Percentiles rank a stretch among this genome's conserved stretches.
phyloP scores from a whole-genome alignment of 2,888 invertebrate species.

The Plagodis pulveraria region DNA sequence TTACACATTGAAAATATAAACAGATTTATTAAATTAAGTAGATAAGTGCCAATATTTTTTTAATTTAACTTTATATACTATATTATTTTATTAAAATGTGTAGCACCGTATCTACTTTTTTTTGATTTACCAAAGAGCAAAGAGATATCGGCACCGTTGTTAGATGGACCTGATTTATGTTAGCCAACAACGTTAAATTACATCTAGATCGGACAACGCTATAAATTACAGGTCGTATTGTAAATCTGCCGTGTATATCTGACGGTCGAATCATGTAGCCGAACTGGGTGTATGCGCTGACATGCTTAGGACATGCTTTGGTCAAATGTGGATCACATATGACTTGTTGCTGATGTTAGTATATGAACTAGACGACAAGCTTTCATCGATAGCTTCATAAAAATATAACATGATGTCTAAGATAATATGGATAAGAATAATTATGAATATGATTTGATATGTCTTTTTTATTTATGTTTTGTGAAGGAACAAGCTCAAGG shows the following conservation, averaged over 20 bases:
- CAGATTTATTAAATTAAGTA: too few species aligned
- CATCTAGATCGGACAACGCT: slow-evolving; percentile 81
- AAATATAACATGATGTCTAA: too few species aligned
- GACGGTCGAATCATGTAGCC: slow-evolving; percentile 76
- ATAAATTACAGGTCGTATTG: slow-evolving; percentile 80
- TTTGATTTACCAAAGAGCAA: slow-evolving; percentile 21
- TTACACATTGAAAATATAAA: too few species aligned
- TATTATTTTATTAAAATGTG: too few species aligned
- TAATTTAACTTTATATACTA: too few species aligned
- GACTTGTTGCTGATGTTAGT: slow-evolving; percentile 8
- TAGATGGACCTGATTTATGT: slow-evolving; percentile 81
- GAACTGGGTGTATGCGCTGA: slow-evolving; percentile 65
- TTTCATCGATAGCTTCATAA: not conserved
- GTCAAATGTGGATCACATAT: slow-evolving; percentile 32
- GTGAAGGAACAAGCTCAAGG: too few species aligned
- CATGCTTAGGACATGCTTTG: slow-evolving; percentile 46
- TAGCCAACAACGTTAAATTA: slow-evolving; percentile 81
- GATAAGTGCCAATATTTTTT: too few species aligned
- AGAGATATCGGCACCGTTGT: slow-evolving; percentile 56
- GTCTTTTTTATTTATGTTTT: too few species aligned
- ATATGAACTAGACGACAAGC: not conserved
- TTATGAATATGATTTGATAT: too few species aligned
- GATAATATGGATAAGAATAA: too few species aligned
- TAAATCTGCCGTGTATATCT: slow-evolving; percentile 80
- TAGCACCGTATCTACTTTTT: slow-evolving; percentile 1